Conservation (phyloP, 2,797 vertebrate genomes). For the Leptatherina wallacei region DNA sequence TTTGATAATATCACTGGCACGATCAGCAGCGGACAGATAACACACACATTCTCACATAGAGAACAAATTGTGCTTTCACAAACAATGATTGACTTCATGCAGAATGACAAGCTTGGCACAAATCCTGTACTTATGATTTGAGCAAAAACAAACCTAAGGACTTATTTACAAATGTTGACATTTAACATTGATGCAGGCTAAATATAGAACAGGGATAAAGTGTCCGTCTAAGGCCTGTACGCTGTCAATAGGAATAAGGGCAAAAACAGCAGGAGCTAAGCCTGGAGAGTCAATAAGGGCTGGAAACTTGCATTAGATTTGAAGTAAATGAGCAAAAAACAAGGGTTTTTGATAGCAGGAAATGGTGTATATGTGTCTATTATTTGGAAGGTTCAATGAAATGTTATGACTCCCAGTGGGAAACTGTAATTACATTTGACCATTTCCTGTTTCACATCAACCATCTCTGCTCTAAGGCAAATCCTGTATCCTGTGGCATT, state of each 20-base stretch:
- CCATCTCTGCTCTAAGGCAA: conserved; percentile 32
- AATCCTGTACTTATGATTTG: conserved; percentile 37
- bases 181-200: conserved; percentile 50
- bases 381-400: conserved; percentile 60
- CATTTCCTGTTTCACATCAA: conserved; percentile 82
- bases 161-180: conserved; percentile 29
- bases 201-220: conserved; percentile 54
- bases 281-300: neutral
- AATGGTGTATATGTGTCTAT: conserved; percentile 41
- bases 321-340: conserved; percentile 7
- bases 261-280: neutral
- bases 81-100: conserved; percentile 35
- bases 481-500: conserved; percentile 31
- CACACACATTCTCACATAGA: conserved; percentile 21
- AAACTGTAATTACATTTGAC: conserved; percentile 67
- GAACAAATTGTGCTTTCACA: conserved; percentile 31
- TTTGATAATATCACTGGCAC: conserved; percentile 32
- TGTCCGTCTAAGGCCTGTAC: conserved; percentile 45
- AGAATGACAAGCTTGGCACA: conserved; percentile 28
- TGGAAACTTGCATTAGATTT: neutral
- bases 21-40: conserved; percentile 26
- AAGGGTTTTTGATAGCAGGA: conserved; percentile 52
- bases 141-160: conserved; percentile 37
- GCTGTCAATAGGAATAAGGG: conserved; percentile 1
- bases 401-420: conserved; percentile 62